These are phyloP conservation scores for Bergia sp. DNA, from an alignment of 92 coral and sea anemone genomes.

Conservation along the genomic window DNA sequence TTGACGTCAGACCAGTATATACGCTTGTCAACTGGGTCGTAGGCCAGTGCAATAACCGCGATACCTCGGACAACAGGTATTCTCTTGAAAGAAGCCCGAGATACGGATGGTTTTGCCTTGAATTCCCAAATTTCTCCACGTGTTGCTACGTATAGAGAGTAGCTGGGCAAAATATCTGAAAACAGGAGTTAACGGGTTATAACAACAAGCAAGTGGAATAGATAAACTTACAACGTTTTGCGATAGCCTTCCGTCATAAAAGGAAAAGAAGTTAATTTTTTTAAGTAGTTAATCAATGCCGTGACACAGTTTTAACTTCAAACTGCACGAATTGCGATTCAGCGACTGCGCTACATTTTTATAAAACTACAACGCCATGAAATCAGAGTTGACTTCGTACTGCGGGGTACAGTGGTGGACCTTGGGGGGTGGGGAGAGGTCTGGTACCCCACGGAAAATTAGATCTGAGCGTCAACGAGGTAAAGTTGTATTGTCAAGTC, in stretches of 20 bases:
- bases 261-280: neutral
- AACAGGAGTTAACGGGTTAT: neutral
- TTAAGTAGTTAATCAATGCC: no score
- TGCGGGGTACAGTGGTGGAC: no score
- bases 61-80: conserved; percentile 76
- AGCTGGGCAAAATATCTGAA: conserved; percentile 74
- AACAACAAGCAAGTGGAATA: neutral
- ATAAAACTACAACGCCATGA: no score
- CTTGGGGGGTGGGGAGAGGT: no score
- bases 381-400: no score
- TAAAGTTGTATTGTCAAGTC: no score
- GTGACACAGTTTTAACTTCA: no score
- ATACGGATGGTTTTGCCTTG: conserved; percentile 61
- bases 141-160: conserved; percentile 69
- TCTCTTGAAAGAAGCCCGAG: conserved; percentile 57
- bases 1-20: conserved; percentile 87
- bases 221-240: neutral
- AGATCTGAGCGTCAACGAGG: no score
- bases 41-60: conserved; percentile 73
- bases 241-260: neutral
- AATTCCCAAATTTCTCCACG: conserved; percentile 72
- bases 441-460: no score
- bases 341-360: no score
- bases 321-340: no score
- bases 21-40: conserved; percentile 77